These are phyloP conservation scores for Epiblema foenella DNA, from an alignment of 2,888 invertebrate species.

Conservation along the genomic window DNA sequence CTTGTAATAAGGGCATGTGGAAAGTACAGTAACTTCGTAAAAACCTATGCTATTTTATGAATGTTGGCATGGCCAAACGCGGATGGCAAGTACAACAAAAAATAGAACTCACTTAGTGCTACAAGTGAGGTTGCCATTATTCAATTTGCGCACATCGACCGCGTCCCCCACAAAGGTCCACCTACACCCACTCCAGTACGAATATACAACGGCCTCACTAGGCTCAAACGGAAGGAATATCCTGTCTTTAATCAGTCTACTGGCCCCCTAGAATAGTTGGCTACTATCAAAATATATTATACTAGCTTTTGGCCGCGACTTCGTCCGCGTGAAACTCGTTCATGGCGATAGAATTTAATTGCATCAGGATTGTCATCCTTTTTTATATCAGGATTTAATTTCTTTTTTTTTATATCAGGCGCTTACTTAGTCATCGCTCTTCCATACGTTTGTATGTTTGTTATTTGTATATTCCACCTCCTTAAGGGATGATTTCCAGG, in stretches of 20 bases:
- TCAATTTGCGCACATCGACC: slow-evolving; percentile 71
- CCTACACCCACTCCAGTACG: slow-evolving; percentile 51
- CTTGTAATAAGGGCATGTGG: slow-evolving; percentile 28
- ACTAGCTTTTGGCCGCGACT: neutral
- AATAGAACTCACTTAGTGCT: slow-evolving; percentile 76
- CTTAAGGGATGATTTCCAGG: too few species aligned
- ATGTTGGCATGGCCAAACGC: slow-evolving; percentile 47
- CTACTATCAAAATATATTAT: too few species aligned
- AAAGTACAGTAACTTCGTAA: slow-evolving; percentile 29
- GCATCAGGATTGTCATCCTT: too few species aligned
- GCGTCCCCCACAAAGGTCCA: slow-evolving; percentile 62
- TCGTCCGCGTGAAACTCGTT: too few species aligned
- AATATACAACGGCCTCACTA: slow-evolving; percentile 50
- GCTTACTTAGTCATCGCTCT: too few species aligned
- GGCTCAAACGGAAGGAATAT: slow-evolving; percentile 45
- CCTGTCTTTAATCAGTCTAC: slow-evolving; percentile 32
- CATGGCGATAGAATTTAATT: too few species aligned
- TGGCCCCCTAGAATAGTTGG: slow-evolving; percentile 20
- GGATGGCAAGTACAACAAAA: slow-evolving; percentile 68
- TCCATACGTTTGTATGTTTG: too few species aligned
- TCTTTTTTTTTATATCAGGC: too few species aligned
- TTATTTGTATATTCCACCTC: too few species aligned
- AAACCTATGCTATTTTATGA: slow-evolving; percentile 37
- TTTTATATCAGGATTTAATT: too few species aligned
- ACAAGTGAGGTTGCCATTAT: slow-evolving; percentile 73